These are phyloP conservation scores for Halichoeres trimaculatus DNA, from an alignment of 2,113 vertebrate genomes.

Conservation along the genomic window DNA sequence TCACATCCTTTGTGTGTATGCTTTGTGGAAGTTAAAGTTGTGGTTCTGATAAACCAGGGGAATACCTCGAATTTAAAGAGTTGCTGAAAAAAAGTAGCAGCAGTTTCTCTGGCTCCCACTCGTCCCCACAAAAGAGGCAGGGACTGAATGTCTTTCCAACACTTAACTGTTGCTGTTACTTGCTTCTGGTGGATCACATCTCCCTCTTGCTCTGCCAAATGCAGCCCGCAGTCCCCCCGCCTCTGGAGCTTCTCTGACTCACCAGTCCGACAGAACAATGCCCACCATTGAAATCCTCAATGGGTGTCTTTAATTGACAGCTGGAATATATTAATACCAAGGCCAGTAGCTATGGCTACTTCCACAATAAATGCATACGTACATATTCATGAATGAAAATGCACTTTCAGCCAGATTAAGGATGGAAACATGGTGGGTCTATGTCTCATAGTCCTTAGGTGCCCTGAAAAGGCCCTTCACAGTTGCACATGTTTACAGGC, in stretches of 20 bases:
- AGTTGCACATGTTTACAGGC: constrained; percentile 46
- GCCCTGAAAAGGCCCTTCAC: constrained; percentile 58
- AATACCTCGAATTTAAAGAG: neutral
- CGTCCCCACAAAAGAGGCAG: constrained; percentile 44
- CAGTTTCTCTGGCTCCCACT: constrained; percentile 39
- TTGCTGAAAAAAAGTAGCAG: constrained; percentile 25
- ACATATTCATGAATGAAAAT: constrained; percentile 68
- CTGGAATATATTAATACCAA: constrained; percentile 73
- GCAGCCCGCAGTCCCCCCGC: constrained; percentile 39
- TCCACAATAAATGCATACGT: constrained; percentile 60
- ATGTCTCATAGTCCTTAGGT: constrained; percentile 15
- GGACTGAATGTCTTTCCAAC: constrained; percentile 59
- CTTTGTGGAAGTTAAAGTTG: neutral
- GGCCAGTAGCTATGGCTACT: constrained; percentile 70
- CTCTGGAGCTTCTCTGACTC: constrained; percentile 68
- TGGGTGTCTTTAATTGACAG: constrained; percentile 71
- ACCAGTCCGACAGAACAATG: constrained; percentile 77
- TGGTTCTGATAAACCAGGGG: neutral
- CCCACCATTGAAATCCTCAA: constrained; percentile 77
- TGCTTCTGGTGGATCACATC: constrained; percentile 74
- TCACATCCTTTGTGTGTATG: neutral
- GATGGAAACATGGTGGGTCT: constrained; percentile 44
- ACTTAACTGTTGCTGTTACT: constrained; percentile 50
- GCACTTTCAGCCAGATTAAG: constrained; percentile 3
- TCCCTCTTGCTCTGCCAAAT: constrained; percentile 67